Percentiles rank a stretch among this genome's conserved stretches.
Conservation (phyloP, 2,113 vertebrate genomes). For the Colinus virginianus region DNA sequence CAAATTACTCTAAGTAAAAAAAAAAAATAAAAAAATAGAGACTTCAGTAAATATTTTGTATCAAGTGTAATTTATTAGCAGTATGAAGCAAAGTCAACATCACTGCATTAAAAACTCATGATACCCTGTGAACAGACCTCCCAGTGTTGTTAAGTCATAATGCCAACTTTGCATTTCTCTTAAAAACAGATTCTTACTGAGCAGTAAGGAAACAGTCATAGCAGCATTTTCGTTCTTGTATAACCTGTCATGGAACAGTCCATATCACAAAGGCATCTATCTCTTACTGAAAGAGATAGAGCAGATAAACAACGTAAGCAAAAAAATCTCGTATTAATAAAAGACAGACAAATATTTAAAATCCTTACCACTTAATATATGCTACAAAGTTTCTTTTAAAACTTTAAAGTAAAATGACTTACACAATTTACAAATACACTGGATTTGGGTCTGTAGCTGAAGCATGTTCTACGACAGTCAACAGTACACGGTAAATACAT, state of each 20-base stretch:
- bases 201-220: slow-evolving; percentile 45
- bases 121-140: slow-evolving; percentile 65
- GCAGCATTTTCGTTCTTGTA: slow-evolving; percentile 43
- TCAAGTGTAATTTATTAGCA: slow-evolving; percentile 86
- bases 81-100: slow-evolving; percentile 82
- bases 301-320: slow-evolving; percentile 75
- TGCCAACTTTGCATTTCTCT: slow-evolving; percentile 30
- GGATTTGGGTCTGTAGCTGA: slow-evolving; percentile 67
- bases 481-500: slow-evolving; percentile 77
- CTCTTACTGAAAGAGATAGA: slow-evolving; percentile 55
- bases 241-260: slow-evolving; percentile 30
- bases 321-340: slow-evolving; percentile 81
- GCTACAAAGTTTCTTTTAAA: slow-evolving; percentile 80
- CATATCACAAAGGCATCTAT: slow-evolving; percentile 17
- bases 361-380: slow-evolving; percentile 77
- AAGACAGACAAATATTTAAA: slow-evolving; percentile 77
- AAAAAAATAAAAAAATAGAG: not conserved
- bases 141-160: slow-evolving; percentile 61
- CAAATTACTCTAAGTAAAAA: not conserved
- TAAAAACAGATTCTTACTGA: slow-evolving; percentile 47
- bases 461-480: slow-evolving; percentile 72
- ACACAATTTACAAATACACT: slow-evolving; percentile 79
- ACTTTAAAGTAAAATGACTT: slow-evolving; percentile 70
- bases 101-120: slow-evolving; percentile 77
- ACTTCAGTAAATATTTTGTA: slow-evolving; percentile 63